Evolutionary conservation across 2,113 vertebrate genomes (phyloP).

Genomic region (Chiloscyllium plagiosum): DNA sequence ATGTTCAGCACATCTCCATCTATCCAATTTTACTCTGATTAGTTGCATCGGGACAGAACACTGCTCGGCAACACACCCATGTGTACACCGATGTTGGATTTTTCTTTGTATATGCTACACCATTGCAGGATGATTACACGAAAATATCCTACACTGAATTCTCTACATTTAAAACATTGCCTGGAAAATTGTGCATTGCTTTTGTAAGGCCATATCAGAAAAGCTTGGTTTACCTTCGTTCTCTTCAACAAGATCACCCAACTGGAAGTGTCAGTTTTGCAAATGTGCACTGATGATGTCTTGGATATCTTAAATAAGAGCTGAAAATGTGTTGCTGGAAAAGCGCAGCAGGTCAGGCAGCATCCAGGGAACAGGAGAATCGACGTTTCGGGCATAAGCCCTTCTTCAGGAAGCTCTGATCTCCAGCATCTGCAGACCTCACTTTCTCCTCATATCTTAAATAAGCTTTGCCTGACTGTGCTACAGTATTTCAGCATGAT

Average conservation of each 20-base stretch:
- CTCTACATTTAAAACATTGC: not conserved
- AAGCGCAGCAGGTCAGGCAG: no score
- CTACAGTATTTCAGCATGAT: not conserved
- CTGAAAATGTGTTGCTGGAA: no score
- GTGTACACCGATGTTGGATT: not conserved
- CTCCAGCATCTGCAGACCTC: no score
- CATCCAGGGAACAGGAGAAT: no score
- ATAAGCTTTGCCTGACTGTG: not conserved
- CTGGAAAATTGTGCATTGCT: not conserved
- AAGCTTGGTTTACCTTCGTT: not conserved
- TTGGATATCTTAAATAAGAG: no score
- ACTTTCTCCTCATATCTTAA: no score
- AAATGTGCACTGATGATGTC: not conserved
- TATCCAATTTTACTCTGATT: not conserved
- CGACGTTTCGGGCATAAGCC: no score
- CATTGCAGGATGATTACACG: not conserved
- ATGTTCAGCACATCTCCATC: not conserved
- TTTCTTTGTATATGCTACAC: not conserved
- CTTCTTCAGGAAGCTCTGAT: no score
- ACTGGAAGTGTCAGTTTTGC: not conserved
- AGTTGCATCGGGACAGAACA: not conserved
- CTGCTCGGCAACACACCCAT: no score
- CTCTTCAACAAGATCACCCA: not conserved
- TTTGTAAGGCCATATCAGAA: not conserved
- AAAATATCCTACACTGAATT: not conserved